Evolutionary conservation across 2,113 vertebrate species (phyloP).

Genomic region (Crypturellus undulatus): DNA sequence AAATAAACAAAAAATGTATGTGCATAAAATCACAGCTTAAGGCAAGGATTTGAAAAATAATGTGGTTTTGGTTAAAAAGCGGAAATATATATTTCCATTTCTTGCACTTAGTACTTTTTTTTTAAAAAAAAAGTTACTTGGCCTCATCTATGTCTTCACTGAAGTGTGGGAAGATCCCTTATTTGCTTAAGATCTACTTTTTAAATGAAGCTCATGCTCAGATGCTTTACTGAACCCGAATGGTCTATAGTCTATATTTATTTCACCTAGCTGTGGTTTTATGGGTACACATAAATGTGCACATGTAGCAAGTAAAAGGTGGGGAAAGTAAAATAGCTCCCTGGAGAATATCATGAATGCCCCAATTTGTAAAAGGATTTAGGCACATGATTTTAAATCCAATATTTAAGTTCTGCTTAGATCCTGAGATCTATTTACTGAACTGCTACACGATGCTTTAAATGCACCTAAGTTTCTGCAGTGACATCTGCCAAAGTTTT

Average conservation of each 20-base stretch:
- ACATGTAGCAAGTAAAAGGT: not conserved
- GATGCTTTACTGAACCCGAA: not conserved
- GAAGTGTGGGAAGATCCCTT: not conserved
- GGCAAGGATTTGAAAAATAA: not conserved
- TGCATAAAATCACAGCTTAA: not conserved
- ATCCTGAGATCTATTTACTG: not conserved
- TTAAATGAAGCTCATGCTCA: not conserved
- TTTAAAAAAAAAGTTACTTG: not conserved
- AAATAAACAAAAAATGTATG: not conserved
- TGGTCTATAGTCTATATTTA: not conserved
- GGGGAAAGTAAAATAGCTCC: not conserved
- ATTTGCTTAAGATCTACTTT: not conserved
- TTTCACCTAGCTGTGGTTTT: not conserved
- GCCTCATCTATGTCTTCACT: not conserved
- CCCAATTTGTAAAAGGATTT: not conserved
- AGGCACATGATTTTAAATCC: not conserved
- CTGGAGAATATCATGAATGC: not conserved
- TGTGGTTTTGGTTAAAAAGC: not conserved
- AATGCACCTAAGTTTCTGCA: not conserved
- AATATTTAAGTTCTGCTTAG: not conserved
- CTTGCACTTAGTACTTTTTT: not conserved
- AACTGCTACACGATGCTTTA: not conserved
- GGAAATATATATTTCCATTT: not conserved
- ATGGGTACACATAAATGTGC: not conserved
- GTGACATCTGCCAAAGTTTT: not conserved